Percentiles rank a stretch among this genome's conserved stretches.
Conservation (phyloP, 35 echinoderm and acorn worm species). For the Heliocidaris tuberculata region DNA sequence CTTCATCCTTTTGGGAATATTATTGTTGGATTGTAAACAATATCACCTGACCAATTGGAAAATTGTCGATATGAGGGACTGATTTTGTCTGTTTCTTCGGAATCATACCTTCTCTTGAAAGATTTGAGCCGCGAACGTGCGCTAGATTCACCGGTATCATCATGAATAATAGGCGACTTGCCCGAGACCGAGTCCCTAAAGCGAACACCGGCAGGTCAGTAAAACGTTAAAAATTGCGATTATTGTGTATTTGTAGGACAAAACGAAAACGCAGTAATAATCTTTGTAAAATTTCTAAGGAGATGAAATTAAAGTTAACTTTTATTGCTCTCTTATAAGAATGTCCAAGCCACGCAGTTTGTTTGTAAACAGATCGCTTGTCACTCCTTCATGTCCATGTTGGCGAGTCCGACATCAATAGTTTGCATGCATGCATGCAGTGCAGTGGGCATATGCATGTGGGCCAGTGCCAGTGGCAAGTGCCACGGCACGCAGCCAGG, state of each 20-base stretch:
- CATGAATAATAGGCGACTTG: not conserved
- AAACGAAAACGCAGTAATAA: not conserved
- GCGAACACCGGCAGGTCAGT: not conserved
- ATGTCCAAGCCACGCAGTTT: not conserved
- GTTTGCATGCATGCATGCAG: not conserved
- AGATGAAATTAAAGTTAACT: not conserved
- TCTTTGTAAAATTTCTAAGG: not conserved
- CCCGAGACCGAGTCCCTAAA: not conserved
- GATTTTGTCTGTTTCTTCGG: not conserved
- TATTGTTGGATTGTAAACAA: not conserved
- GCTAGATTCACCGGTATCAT: constrained; percentile 29
- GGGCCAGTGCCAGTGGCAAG: too few relatives aligned
- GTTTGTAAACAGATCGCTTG: constrained; percentile 13
- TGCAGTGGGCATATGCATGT: too few relatives aligned
- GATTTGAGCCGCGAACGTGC: constrained; percentile 19
- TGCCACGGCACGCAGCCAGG: too few relatives aligned
- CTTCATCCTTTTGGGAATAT: not conserved
- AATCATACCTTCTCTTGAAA: constrained; percentile 25
- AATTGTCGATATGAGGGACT: constrained; percentile 30
- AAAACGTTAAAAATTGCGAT: not conserved
- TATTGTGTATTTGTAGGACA: not conserved
- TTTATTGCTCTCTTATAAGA: not conserved
- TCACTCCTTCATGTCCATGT: not conserved
- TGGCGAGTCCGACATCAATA: not conserved
- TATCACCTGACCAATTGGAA: not conserved